Evolutionary conservation across 2,888 invertebrate species (phyloP).

Genomic region (Euclidia mi): DNA sequence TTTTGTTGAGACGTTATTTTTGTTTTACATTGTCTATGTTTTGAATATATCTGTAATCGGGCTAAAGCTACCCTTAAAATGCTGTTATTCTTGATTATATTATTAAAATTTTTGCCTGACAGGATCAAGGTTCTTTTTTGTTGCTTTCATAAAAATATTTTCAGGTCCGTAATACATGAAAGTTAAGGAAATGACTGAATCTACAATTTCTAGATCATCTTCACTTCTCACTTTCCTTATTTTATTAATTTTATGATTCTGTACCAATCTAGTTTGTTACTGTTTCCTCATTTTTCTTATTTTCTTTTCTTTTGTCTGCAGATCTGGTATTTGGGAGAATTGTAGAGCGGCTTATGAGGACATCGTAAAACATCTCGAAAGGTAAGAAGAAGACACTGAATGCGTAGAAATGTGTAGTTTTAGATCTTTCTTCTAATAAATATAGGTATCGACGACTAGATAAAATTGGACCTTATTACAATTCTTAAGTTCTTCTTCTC

Average conservation of each 20-base stretch:
- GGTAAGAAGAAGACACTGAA: constrained; percentile 91
- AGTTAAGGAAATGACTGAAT: too few relatives aligned
- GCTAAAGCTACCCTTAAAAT: too few relatives aligned
- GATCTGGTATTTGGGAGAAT: constrained; percentile 98
- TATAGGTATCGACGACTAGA: neutral
- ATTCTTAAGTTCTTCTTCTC: neutral
- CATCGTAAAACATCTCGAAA: constrained; percentile 98
- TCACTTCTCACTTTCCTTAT: constrained; percentile 55
- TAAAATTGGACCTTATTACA: neutral
- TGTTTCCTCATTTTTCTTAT: constrained; percentile 77
- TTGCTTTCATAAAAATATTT: too few relatives aligned
- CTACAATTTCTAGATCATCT: constrained; percentile 4
- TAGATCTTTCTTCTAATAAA: neutral
- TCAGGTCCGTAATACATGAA: too few relatives aligned
- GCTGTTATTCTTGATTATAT: too few relatives aligned
- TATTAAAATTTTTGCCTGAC: too few relatives aligned
- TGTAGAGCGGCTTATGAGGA: constrained; percentile 98
- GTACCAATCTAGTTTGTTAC: constrained; percentile 61
- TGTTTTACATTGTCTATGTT: constrained; percentile 1
- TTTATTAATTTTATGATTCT: constrained; percentile 59
- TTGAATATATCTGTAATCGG: too few relatives aligned
- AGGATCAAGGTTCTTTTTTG: too few relatives aligned
- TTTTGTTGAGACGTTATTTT: constrained; percentile 16
- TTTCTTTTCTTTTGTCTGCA: constrained; percentile 88
- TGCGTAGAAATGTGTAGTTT: constrained; percentile 31